phyloP scores from a whole-genome alignment of 2,113 vertebrate genomes.

The Salvator merianae region DNA sequence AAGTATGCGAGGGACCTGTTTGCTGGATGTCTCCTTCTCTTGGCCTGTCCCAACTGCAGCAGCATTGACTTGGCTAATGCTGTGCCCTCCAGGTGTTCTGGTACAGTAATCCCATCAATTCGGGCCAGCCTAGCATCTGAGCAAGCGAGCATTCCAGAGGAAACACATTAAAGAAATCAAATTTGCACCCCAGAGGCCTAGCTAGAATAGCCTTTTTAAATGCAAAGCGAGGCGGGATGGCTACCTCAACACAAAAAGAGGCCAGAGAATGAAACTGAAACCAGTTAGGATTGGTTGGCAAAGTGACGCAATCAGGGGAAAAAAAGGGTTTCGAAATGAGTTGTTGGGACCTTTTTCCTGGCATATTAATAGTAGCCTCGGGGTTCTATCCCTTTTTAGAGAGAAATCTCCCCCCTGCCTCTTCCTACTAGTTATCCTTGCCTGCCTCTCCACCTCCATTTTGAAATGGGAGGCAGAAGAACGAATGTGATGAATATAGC shows the following conservation, averaged over 20 bases:
- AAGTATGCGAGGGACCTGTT: no score
- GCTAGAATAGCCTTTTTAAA: conserved; percentile 3
- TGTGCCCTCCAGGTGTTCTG: no score
- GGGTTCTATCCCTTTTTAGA: background rate
- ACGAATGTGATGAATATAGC: no score
- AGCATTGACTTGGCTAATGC: no score
- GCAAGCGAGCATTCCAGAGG: background rate
- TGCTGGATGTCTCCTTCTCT: no score
- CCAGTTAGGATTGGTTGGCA: background rate
- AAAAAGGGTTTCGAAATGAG: no score
- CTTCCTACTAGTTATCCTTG: background rate
- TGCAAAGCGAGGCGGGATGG: background rate
- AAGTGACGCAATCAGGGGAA: background rate
- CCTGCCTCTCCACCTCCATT: background rate
- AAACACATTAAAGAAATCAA: background rate
- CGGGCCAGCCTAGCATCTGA: no score
- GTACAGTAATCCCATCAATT: no score
- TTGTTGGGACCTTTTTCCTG: background rate
- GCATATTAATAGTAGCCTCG: background rate
- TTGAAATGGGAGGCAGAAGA: background rate
- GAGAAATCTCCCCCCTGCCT: background rate
- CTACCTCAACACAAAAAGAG: background rate
- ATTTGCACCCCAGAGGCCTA: background rate
- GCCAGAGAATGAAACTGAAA: background rate
- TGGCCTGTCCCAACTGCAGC: no score